Evolutionary conservation across 2,113 vertebrate genomes (phyloP).

Genomic region (Nycticorax nycticorax): DNA sequence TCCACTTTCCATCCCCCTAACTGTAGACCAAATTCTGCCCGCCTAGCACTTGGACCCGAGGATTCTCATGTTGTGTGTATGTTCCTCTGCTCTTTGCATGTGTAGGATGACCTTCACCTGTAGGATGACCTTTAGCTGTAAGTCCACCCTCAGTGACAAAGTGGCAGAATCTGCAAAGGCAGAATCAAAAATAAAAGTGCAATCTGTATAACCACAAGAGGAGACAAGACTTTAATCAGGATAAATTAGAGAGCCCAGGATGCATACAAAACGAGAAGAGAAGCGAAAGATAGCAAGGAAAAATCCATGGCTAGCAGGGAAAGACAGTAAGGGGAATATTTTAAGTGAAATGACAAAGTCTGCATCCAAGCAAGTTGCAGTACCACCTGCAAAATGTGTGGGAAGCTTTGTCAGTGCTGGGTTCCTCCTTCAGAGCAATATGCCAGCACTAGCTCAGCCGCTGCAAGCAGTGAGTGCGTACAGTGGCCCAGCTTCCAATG

Average conservation of each 20-base stretch:
- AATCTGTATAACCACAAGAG: background rate
- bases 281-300: background rate
- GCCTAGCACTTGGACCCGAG: background rate
- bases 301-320: background rate
- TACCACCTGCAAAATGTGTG: background rate
- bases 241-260: background rate
- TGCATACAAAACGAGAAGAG: background rate
- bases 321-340: background rate
- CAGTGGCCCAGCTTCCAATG: background rate
- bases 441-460: background rate
- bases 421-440: background rate
- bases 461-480: fast-evolving
- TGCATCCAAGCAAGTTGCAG: background rate
- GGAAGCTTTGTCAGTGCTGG: background rate
- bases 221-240: background rate
- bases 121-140: background rate
- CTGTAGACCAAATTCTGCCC: background rate
- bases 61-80: background rate
- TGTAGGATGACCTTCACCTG: background rate
- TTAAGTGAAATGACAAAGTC: background rate
- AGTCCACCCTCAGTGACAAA: background rate
- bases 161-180: too few relatives aligned
- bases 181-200: background rate
- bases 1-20: background rate
- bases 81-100: background rate